Percentiles rank a stretch among this genome's conserved stretches.
Evolutionary conservation across 2,888 invertebrate species (phyloP).

Genomic region (Lobophora halterata): DNA sequence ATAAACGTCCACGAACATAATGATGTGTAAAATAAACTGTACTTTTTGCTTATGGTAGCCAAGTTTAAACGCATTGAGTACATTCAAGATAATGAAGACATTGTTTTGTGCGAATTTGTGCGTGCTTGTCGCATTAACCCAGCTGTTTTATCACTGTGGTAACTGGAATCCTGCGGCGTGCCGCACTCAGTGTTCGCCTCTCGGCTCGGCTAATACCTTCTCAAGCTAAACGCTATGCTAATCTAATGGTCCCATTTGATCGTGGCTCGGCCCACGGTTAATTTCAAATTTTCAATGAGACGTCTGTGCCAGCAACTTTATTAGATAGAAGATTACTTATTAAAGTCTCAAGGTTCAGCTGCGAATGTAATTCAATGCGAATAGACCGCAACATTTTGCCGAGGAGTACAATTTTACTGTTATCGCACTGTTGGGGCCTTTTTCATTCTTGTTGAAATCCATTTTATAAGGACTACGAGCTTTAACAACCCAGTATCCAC

Average conservation of each 20-base stretch:
- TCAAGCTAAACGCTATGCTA: conserved; percentile 76
- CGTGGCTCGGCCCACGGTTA: conserved; percentile 63
- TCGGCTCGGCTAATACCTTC: conserved; percentile 50
- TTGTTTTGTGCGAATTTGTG: conserved; percentile 1
- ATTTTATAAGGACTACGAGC: conserved; percentile 6
- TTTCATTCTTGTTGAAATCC: background rate
- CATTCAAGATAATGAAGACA: no score
- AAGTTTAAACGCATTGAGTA: no score
- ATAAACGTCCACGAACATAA: no score
- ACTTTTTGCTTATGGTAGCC: no score
- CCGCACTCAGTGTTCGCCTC: conserved; percentile 45
- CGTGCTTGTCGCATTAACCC: conserved; percentile 2
- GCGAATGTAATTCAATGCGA: conserved; percentile 26
- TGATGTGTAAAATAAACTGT: no score
- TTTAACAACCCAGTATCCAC: no score
- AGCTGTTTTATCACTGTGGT: conserved; percentile 16
- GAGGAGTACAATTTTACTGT: conserved; percentile 11
- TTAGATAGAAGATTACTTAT: conserved; percentile 54
- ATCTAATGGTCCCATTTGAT: conserved; percentile 76
- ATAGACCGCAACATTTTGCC: conserved; percentile 27
- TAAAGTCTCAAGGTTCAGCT: conserved; percentile 28
- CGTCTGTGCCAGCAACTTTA: conserved; percentile 63
- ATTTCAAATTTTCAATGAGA: conserved; percentile 74
- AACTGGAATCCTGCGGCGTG: conserved; percentile 45
- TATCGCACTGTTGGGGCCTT: conserved; percentile 8